Evolutionary conservation across 1,140 invertebrate genomes (phyloP).

Genomic region (Drosophila repleta): DNA sequence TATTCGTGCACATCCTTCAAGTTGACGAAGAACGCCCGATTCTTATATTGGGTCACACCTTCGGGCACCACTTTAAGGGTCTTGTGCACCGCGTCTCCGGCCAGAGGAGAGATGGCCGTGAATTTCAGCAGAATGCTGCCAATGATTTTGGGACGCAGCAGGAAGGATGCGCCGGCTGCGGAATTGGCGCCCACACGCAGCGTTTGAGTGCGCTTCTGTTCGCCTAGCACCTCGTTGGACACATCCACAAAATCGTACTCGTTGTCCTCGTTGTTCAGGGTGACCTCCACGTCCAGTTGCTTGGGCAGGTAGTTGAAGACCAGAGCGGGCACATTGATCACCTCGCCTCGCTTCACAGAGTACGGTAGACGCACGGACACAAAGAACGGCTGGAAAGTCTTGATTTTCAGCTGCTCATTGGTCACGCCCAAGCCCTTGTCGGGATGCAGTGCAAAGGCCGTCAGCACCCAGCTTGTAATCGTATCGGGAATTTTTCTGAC

Average conservation of each 20-base stretch:
- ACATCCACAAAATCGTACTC: conserved; percentile 91
- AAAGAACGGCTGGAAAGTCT: conserved; percentile 95
- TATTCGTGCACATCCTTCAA: conserved; percentile 86
- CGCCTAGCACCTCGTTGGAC: conserved; percentile 85
- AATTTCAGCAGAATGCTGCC: conserved; percentile 91
- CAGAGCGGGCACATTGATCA: conserved; percentile 75
- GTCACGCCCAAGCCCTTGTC: conserved; percentile 93
- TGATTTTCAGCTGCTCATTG: conserved; percentile 88
- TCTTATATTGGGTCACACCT: conserved; percentile 91
- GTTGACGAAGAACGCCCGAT: conserved; percentile 91
- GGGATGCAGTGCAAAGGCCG: conserved; percentile 95
- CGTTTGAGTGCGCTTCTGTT: conserved; percentile 86
- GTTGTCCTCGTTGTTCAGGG: conserved; percentile 91
- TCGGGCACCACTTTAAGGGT: conserved; percentile 91
- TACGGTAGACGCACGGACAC: conserved; percentile 92
- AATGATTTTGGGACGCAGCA: conserved; percentile 90
- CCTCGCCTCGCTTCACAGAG: conserved; percentile 90
- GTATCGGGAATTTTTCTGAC: conserved; percentile 90
- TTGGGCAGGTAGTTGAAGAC: conserved; percentile 85
- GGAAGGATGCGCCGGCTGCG: conserved; percentile 89
- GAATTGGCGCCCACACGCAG: conserved; percentile 88
- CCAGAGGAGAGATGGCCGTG: conserved; percentile 88
- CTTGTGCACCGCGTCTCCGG: conserved; percentile 90
- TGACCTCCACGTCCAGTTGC: conserved; percentile 91
- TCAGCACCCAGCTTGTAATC: conserved; percentile 96